Conservation (phyloP, 2,113 vertebrate species). For the Phrynosoma blainvillii region DNA sequence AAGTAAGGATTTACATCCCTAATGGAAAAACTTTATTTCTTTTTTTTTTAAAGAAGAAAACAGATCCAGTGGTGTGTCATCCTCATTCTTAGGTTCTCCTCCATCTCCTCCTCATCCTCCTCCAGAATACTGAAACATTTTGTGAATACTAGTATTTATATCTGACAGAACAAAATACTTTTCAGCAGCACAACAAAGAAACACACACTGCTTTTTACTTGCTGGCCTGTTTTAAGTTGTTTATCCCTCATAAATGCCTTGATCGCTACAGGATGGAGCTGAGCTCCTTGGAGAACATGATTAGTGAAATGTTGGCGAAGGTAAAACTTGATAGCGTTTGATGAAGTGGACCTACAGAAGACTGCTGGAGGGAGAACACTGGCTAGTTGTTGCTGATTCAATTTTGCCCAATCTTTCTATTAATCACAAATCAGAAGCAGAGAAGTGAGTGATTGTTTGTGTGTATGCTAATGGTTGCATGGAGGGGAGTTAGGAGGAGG, state of each 20-base stretch:
- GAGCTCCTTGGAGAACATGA: neutral
- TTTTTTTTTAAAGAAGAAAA: neutral
- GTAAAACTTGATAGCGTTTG: neutral
- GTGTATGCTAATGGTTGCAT: constrained; percentile 32
- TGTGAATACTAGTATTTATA: neutral
- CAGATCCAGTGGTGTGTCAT: neutral
- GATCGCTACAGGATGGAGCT: neutral
- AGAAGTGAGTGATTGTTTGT: constrained; percentile 20
- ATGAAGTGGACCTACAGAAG: constrained; percentile 3
- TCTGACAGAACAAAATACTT: neutral
- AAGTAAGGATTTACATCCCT: too few relatives aligned
- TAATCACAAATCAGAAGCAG: constrained; percentile 57
- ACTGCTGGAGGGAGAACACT: accelerated
- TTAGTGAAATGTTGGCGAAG: neutral
- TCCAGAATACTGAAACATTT: neutral
- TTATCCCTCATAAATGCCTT: neutral
- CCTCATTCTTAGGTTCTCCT: neutral
- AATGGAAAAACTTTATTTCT: neutral
- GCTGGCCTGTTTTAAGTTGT: neutral
- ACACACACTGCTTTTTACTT: neutral
- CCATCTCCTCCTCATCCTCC: neutral
- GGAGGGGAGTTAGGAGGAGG: neutral
- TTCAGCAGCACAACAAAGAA: neutral
- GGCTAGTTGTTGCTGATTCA: constrained; percentile 45
- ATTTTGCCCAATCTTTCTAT: constrained; percentile 33